Percentiles rank a stretch among this genome's conserved stretches.
Evolutionary conservation across 2,888 invertebrate genomes (phyloP).

Genomic region (Tachystola acroxantha): DNA sequence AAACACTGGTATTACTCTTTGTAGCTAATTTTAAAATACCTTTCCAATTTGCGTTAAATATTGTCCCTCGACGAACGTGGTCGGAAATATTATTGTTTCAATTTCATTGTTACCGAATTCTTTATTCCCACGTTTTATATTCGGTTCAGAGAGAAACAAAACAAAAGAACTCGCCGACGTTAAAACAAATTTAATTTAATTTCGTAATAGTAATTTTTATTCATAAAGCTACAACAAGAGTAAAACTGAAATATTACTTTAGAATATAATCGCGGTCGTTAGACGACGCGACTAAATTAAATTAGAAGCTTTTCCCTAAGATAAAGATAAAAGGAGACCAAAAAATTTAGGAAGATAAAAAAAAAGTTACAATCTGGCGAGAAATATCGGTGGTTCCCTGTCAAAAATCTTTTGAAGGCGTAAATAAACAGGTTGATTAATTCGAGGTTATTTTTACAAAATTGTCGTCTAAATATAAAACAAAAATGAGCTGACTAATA

Average conservation of each 20-base stretch:
- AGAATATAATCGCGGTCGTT: constrained; percentile 13
- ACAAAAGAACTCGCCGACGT: not conserved
- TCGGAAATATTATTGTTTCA: not conserved
- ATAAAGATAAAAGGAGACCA: constrained; percentile 2
- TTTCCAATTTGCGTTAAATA: too few relatives aligned
- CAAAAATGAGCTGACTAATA: too few relatives aligned
- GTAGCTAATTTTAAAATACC: too few relatives aligned
- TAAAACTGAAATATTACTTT: constrained; percentile 12
- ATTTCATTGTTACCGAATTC: not conserved
- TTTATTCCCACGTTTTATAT: not conserved
- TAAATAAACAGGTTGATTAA: constrained; percentile 7
- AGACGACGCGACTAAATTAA: constrained; percentile 9
- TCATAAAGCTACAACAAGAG: not conserved
- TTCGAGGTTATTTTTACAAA: not conserved
- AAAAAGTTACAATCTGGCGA: constrained; percentile 1
- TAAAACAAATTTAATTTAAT: not conserved
- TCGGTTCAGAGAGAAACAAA: not conserved
- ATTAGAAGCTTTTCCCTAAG: constrained; percentile 7
- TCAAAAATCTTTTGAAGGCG: not conserved
- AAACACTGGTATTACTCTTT: too few relatives aligned
- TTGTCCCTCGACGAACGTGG: too few relatives aligned
- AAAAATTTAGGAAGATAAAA: constrained; percentile 5
- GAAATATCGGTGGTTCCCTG: not conserved
- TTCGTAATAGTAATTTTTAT: not conserved
- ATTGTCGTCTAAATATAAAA: too few relatives aligned